Evolutionary conservation across 2,888 invertebrate genomes (phyloP), one percentile per base, ranked within the genome.

Genomic region (Morpho achilles): DNA sequence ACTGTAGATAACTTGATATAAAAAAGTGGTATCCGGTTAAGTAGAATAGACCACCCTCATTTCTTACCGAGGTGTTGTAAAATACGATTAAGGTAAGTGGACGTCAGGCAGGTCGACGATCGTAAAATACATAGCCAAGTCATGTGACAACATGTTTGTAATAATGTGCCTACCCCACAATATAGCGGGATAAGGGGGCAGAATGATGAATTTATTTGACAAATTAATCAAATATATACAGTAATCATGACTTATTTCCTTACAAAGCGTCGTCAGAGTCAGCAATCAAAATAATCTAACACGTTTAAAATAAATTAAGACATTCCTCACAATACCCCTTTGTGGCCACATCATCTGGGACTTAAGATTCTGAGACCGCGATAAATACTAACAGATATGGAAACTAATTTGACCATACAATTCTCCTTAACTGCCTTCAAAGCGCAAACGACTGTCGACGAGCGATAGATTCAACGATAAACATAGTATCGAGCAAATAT

Each of bases 401-500:
- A 75, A 80, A 77, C 76, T 76, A 79, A 79, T 80, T 77, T 76
- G 76, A 67, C 64, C 72, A 67, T 66, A 72, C 73, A 75, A 76
- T 73, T 75, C 72, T 67, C 71, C 70, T 66, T 73, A 77, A 77
- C 74, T 66, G 68, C 66, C 66, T 65, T 65, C 73, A 72, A 78
- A 74, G 77, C 78, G 73, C 79, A 77, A 77, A 75, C 76, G 70
- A 74, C 75, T 78, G 79, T 79, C 79, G 74, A 75, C 80, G 72
- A 69, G 66, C 66, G 67, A 32, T 61, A 73, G 80, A 81, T 75
- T 65, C 46, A 46, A 56, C 58, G 77, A 78, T 79, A 77, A 76
- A 71, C 66, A 22, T 60, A 60, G 46, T 44, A 60, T 50, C 53
- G 62, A 53, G 59, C 59, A 59, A 63, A 58, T 57, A 59, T 51